A percentile compares a stretch with the other conserved stretches of the same genome.
Conservation (phyloP, 2,888 invertebrate genomes). For the Sminthurides aquaticus region DNA sequence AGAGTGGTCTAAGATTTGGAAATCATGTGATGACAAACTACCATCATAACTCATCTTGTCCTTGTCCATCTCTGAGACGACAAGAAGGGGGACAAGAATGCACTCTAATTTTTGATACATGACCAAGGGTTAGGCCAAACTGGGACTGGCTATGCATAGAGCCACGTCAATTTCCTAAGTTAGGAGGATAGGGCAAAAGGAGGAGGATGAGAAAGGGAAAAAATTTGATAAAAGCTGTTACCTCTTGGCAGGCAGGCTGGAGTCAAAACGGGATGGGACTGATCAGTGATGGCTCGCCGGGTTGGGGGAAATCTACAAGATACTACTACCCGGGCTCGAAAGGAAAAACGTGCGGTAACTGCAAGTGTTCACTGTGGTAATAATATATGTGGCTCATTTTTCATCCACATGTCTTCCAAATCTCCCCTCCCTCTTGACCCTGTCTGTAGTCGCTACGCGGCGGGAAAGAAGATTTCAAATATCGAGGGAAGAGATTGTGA, state of each 20-base stretch:
- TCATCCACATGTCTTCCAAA: neutral
- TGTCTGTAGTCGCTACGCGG: neutral
- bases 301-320: neutral
- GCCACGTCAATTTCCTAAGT: neutral
- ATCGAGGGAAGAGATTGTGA: neutral
- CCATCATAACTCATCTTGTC: constrained; percentile 22
- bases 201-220: neutral
- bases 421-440: neutral
- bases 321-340: neutral
- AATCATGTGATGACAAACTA: constrained; percentile 21
- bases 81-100: neutral
- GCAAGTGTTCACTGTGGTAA: neutral
- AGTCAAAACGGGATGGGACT: too few species aligned
- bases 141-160: too few species aligned
- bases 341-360: neutral
- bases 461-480: neutral
- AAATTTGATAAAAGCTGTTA: neutral
- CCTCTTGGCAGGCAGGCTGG: neutral
- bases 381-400: neutral
- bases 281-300: too few species aligned
- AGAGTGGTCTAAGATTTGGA: neutral
- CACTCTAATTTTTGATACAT: neutral
- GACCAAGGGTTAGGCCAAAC: neutral
- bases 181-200: neutral
- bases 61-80: constrained; percentile 1